Evolutionary conservation across 2,888 invertebrate species (phyloP), one percentile per base, ranked within the genome.

Genomic region (Tryphoninae sp.): DNA sequence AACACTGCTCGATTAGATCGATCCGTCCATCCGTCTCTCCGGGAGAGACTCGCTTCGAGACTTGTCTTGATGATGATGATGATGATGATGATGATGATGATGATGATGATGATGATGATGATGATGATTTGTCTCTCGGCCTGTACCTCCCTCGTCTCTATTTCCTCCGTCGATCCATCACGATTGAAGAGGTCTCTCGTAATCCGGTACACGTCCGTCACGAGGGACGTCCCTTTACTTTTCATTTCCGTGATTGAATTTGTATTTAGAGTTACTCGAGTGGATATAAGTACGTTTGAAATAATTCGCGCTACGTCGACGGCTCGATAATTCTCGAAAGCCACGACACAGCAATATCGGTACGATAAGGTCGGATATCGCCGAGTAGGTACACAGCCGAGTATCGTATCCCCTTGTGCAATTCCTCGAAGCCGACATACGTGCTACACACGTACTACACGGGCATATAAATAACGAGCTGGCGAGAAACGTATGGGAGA

Each of bases 1-100:
- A 82, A 82, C 71, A 82, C 68, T 45, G 59, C 65, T 82, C 81
- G 81, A 82, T 82, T 76, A 78, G 74, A 78, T 82, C 81, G 78
- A 82, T 82, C 75, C 75, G 58, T 67, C 65, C 55, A 69, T 68
- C 51, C 75, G 61, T 78, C 78, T 75, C 61, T 19, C 16, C n/a
- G 49, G 40, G 49, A 62, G 53, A 59, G 53, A 42, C 75, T 72
- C 51, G 64, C 73, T 55, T 64, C 53, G 55, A 64, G 62, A 49
- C 49, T 22, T 19, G 51, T 62, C 61, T 42, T 40, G 58, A 58
- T 42, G 58, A 51, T 58, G 51, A 53, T 61, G 40, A 74, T 64
- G 64, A 71, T 75, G 42, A 71, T 78, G 55, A 78, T 78, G 69
- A 75, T 78, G 65, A 78, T 67, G 53, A 76, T 76, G 65, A 80